A percentile compares a stretch with the other conserved stretches of the same genome.
phyloP scores from a whole-genome alignment of 1,140 invertebrate genomes.

The Physella acuta region DNA sequence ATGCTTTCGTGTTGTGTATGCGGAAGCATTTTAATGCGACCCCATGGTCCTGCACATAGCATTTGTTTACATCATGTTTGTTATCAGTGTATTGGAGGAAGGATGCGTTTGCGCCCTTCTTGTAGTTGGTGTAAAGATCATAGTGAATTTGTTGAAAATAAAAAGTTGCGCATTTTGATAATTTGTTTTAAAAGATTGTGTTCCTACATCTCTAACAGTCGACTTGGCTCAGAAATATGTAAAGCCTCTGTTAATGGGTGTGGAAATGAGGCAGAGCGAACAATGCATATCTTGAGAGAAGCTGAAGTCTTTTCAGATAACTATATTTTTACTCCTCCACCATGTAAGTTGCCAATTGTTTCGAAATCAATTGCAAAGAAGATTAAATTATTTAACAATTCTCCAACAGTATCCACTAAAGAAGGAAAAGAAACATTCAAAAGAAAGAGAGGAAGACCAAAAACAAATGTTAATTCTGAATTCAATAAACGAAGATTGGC shows the following conservation, averaged over 20 bases:
- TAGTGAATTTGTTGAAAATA: conserved; percentile 80
- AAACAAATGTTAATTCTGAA: not conserved
- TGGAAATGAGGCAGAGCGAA: conserved; percentile 63
- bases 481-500: not conserved
- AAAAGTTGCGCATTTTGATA: conserved; percentile 75
- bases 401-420: not conserved
- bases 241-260: conserved; percentile 58
- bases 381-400: not conserved
- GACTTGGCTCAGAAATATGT: conserved; percentile 59
- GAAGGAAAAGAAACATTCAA: not conserved
- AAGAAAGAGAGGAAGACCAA: conserved; percentile 20
- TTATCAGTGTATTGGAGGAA: conserved; percentile 75
- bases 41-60: conserved; percentile 77
- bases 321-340: conserved; percentile 66
- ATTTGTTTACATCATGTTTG: conserved; percentile 88
- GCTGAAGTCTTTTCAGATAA: conserved; percentile 77
- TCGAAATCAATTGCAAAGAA: conserved; percentile 13
- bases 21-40: conserved; percentile 78
- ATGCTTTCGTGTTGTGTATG: conserved; percentile 87
- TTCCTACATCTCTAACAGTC: conserved; percentile 74
- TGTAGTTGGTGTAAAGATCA: conserved; percentile 85
- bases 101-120: conserved; percentile 79
- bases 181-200: conserved; percentile 88
- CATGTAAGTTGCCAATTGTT: conserved; percentile 57
- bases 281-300: conserved; percentile 77